Percentiles rank a stretch among this genome's conserved stretches.
phyloP scores from a whole-genome alignment of 1,140 invertebrate species.

The Drosophila lacteicornis region DNA sequence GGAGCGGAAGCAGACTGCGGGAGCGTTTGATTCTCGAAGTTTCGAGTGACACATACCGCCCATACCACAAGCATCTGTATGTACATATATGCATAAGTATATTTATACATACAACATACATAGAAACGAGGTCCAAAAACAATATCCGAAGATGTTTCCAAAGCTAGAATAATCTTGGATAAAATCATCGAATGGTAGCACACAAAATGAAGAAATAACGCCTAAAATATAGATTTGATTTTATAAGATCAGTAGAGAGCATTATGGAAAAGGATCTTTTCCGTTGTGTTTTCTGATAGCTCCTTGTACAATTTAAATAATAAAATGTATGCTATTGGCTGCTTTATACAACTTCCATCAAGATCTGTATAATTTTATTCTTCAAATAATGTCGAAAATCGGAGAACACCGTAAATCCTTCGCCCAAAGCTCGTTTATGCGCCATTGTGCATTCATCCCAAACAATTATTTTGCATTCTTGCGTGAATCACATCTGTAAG shows the following conservation, averaged over 20 bases:
- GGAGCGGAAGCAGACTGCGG: background rate
- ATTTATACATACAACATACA: conserved; percentile 5
- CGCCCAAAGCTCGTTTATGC: background rate
- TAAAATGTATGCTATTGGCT: too few species aligned
- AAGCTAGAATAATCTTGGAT: background rate
- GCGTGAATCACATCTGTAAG: too few species aligned
- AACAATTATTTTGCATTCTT: background rate
- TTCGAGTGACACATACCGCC: conserved; percentile 42
- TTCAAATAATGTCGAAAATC: too few species aligned
- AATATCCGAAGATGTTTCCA: background rate
- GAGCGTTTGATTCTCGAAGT: conserved; percentile 32
- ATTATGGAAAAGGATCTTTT: too few species aligned
- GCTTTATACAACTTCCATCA: too few species aligned
- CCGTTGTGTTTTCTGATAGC: too few species aligned
- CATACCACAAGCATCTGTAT: conserved; percentile 20
- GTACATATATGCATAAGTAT: conserved; percentile 16
- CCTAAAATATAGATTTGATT: background rate
- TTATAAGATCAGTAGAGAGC: too few species aligned
- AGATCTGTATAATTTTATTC: too few species aligned
- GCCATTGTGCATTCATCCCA: conserved; percentile 3
- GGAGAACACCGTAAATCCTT: too few species aligned
- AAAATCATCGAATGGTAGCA: background rate
- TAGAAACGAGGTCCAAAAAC: background rate
- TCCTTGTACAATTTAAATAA: too few species aligned
- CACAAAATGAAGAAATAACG: background rate